A percentile compares a stretch with the other conserved stretches of the same genome.
phyloP scores from a whole-genome alignment of 1,140 invertebrate species.

The Drosophila neocordata region DNA sequence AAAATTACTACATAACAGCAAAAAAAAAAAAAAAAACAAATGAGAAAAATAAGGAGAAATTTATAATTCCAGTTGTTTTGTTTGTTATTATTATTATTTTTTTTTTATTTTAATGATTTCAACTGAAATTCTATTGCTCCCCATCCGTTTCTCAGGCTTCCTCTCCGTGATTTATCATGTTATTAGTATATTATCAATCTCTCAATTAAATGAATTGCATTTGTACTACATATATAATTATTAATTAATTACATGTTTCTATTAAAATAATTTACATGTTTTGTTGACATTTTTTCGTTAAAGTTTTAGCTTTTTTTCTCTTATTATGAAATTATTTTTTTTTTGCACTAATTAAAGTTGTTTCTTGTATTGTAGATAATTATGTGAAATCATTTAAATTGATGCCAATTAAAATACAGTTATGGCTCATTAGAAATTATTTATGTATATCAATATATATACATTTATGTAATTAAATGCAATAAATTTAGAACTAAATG shows the following conservation, averaged over 20 bases:
- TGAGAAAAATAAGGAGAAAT: constrained; percentile 5
- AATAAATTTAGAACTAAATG: too few relatives aligned
- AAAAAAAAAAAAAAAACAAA: not conserved
- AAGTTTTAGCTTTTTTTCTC: not conserved
- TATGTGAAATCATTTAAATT: not conserved
- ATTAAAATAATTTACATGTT: constrained; percentile 17
- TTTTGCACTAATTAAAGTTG: constrained; percentile 30
- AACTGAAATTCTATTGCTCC: constrained; percentile 40
- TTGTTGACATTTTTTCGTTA: constrained; percentile 32
- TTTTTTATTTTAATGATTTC: constrained; percentile 12
- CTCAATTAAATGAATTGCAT: constrained; percentile 51
- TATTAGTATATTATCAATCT: constrained; percentile 53
- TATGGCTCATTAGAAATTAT: not conserved
- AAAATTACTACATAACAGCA: not conserved
- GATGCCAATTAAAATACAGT: not conserved
- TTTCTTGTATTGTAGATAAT: constrained; percentile 16
- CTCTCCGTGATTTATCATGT: constrained; percentile 16
- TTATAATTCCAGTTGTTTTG: constrained; percentile 40
- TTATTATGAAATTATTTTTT: not conserved
- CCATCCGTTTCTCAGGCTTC: not conserved
- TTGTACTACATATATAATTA: constrained; percentile 43
- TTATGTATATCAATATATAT: too few relatives aligned
- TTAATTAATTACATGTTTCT: constrained; percentile 29
- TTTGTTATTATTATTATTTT: constrained; percentile 13
- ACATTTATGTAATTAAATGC: too few relatives aligned